Evolutionary conservation across 92 coral and sea anemone genomes (phyloP), one percentile per base, ranked within the genome.

Genomic region (Umimayanthus chanpuru): DNA sequence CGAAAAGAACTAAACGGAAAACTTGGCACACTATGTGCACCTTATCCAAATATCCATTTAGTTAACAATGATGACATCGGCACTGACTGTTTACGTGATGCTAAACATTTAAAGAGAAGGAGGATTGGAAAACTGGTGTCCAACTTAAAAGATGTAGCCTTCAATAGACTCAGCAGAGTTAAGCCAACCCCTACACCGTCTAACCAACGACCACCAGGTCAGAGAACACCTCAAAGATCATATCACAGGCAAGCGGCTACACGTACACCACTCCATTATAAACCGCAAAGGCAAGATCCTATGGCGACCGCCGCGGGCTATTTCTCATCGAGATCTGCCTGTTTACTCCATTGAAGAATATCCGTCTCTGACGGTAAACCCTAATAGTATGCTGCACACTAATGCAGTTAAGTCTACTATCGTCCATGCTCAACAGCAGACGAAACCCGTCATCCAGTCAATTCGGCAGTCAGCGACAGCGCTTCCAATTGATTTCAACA

Each of bases 101-200:
- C 70, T 25, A 88, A 88, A 53, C 91, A 81, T 77, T 21, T 88
- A 14, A 73, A 71, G 76, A 72, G 72, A 72, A 61, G 61, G 1
- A 81, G 55, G 21, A 81, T 88, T 12, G 91, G 91, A 18, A 21
- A 68, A 29, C 76, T 81, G 76, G 88, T 88, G 26, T 71, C 91
- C 2, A 88, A 88, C 36, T 32, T 88, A 6, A 88, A 88, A 73
- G 81, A 88, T 30, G 26, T 56, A 12, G 30, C 56, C 55, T 88
- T 81, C 66, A 88, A 81, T 76, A 30, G 82, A 16, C 73, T 68
- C 73, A 68, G 73, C 38, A 68, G 73, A 68, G 16, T 73, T 55
- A 15, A 73, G 41, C 47, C 79, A 53, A 86, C 16, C 68, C 39
- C 64, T 70, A 86, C 58, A 16, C 40, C 79, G 32, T 66, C 61